phyloP scores from a whole-genome alignment of 1,140 invertebrate species.

The Drosophila mojavensis region DNA sequence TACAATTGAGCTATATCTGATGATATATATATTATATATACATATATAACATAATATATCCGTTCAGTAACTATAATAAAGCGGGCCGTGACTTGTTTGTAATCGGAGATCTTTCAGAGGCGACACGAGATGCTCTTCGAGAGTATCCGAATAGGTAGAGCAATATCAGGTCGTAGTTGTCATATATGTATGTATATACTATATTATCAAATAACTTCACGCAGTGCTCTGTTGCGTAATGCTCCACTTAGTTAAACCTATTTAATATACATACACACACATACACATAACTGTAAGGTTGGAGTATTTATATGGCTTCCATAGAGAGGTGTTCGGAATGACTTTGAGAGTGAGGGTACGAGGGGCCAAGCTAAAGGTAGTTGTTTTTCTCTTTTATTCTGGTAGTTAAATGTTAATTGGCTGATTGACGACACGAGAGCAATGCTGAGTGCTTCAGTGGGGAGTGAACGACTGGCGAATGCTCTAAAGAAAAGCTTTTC shows the following conservation, averaged over 20 bases:
- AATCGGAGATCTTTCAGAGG: neutral
- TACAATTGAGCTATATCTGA: conserved; percentile 43
- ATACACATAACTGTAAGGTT: conserved; percentile 10
- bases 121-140: neutral
- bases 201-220: conserved; percentile 35
- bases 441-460: neutral
- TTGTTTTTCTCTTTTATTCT: conserved; percentile 19
- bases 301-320: conserved; percentile 39
- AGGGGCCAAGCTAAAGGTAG: neutral
- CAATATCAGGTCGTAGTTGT: neutral
- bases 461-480: neutral
- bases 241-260: neutral
- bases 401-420: conserved; percentile 69
- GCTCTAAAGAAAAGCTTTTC: neutral
- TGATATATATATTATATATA: conserved; percentile 2
- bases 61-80: neutral
- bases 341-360: conserved; percentile 12
- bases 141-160: neutral
- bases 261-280: neutral
- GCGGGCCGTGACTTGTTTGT: neutral
- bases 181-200: neutral
- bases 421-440: conserved; percentile 44
- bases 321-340: conserved; percentile 1
- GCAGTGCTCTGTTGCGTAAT: conserved; percentile 20
- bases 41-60: neutral